Evolutionary conservation across 1,140 invertebrate genomes (phyloP).

Genomic region (Leptinotarsa texana): DNA sequence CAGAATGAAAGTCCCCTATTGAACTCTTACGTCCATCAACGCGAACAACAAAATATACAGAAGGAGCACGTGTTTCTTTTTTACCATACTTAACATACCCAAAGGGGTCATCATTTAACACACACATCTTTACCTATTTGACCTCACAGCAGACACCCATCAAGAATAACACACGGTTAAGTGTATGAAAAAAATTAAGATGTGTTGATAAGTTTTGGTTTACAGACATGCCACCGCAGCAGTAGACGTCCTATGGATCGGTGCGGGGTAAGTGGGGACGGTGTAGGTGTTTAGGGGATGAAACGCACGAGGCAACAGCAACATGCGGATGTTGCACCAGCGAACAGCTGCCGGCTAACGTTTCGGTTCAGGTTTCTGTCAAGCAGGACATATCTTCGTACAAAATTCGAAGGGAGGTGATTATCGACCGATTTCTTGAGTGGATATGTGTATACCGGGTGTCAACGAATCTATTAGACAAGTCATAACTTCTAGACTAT

Average conservation of each 20-base stretch:
- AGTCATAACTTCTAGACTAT: too few relatives aligned
- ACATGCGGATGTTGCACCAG: conserved; percentile 26
- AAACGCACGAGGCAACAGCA: conserved; percentile 19
- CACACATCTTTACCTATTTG: conserved; percentile 12
- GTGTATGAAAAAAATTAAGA: conserved; percentile 22
- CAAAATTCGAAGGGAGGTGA: conserved; percentile 11
- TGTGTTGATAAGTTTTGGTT: conserved; percentile 27
- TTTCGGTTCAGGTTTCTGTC: conserved; percentile 23
- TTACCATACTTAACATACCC: not conserved
- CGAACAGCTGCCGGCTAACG: conserved; percentile 19
- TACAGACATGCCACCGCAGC: conserved; percentile 23
- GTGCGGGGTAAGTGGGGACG: not conserved
- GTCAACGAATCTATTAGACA: too few relatives aligned
- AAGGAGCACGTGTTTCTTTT: conserved; percentile 1
- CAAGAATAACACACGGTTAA: conserved; percentile 8
- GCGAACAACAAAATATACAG: not conserved
- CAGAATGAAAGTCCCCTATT: too few relatives aligned
- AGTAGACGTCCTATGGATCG: not conserved
- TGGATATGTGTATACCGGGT: not conserved
- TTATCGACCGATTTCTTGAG: conserved; percentile 18
- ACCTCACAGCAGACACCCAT: not conserved
- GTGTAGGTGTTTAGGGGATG: conserved; percentile 26
- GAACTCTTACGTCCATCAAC: not conserved
- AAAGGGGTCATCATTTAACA: conserved; percentile 19
- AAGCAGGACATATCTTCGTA: conserved; percentile 11